Base-by-base conservation (phyloP, 2,113 vertebrate species). In the Motacilla tschutschensis region DNA sequence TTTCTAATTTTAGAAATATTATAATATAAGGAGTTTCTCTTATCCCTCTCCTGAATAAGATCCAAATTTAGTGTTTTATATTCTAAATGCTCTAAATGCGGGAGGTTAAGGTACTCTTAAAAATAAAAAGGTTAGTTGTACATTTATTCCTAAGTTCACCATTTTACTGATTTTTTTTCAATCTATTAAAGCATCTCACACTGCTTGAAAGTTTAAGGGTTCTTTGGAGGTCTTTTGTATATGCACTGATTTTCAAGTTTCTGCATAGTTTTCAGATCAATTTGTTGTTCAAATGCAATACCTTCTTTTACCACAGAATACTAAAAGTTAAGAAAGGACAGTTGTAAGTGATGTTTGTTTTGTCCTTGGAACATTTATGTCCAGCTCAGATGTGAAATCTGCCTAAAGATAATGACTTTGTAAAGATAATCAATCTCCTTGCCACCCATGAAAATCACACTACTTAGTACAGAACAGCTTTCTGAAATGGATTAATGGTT, bases 211-310 rank as follows among this genome's bases (percentile, higher is more conserved):
- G 9, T 53, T 14, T 43, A 3, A 33, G 26, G 11, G 2, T 6
- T 88, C 17, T 81, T 33, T 0, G 1, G 6, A 5, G 0, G 0
- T 36, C 65, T 74, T 83, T 59, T 28, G 3, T 60, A 16, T 53
- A 2, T 31, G 29, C 28, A n/a, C 15, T 43, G 15, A 46, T 62
- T 79, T 83, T 86, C 29, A 91, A 67, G 51, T 43, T 75, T 69
- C 29, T 62, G 19, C 26, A 50, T 43, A 29, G n/a, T 86, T 81
- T 86, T 64, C 53, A 55, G 44, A 78, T 29, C 28, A 80, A 7
- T 53, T 6, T 44, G 8, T 73, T 69, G 5, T 55, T 78, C 58
- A 63, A 60, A 64, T 60, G 9, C 11, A 40, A 12, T 76, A n/a
- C 19, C 55, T 81, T 29, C 59, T 76, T 83, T 63, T 71, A 55